Evolutionary conservation across 2,888 invertebrate genomes (phyloP).

Genomic region (Nineta flava): DNA sequence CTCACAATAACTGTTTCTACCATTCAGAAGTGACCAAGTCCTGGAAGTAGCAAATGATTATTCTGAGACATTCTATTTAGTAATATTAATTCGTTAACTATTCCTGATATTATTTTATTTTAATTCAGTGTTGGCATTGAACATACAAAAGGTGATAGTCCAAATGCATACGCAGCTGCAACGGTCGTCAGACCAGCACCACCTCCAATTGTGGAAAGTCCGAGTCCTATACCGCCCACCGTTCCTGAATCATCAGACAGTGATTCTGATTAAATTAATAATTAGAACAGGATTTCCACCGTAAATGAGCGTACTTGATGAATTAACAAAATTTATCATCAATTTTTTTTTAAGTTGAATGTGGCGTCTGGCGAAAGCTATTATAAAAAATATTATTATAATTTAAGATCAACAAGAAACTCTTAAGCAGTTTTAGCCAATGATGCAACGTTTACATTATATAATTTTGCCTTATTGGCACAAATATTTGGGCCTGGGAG

Average conservation of each 20-base stretch:
- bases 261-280: conserved; percentile 7
- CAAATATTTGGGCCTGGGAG: too few relatives aligned
- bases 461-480: too few relatives aligned
- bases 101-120: conserved; percentile 2
- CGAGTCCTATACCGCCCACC: conserved; percentile 26
- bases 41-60: not conserved
- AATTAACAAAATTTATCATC: not conserved
- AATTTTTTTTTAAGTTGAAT: not conserved
- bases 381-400: not conserved
- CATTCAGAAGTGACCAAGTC: not conserved
- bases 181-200: conserved; percentile 31
- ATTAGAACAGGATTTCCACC: too few relatives aligned
- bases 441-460: too few relatives aligned
- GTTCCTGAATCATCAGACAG: conserved; percentile 29
- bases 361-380: not conserved
- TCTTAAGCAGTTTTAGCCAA: too few relatives aligned
- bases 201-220: conserved; percentile 21
- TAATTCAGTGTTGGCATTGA: conserved; percentile 68
- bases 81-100: not conserved
- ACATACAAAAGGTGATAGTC: conserved; percentile 59
- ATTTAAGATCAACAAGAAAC: not conserved
- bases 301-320: too few relatives aligned
- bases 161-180: conserved; percentile 50
- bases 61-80: not conserved
- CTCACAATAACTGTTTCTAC: not conserved